Base-by-base conservation (phyloP, 2,113 vertebrate species). In the Anser brachyrhynchus region DNA sequence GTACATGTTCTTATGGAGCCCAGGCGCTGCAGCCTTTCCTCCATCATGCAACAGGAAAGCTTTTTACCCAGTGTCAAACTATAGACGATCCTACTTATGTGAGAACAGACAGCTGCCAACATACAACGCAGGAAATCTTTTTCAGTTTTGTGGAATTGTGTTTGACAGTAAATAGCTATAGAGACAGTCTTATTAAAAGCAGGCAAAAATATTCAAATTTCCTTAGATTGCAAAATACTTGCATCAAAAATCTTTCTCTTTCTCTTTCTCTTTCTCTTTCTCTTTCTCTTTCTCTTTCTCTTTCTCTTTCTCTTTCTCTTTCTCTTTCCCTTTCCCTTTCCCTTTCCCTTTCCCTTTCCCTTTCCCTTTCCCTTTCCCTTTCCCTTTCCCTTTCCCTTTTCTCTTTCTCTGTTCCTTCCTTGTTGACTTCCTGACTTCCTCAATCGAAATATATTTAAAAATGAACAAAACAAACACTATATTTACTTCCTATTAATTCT, bases 71-170 rank as follows among this genome's bases (percentile, higher is more conserved):
- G 2, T 16, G 11, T 72, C 31, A 67, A 64, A 71, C 4, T 25
- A 26, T 0, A 59, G 3, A 17, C 18, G 72, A 12, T 22, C 13
- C 14, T 80, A 43, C 25, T 44, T 3, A 7, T 29, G 12, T 0
- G 1, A 74, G 35, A 73, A 35, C 21, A n/a, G 3, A 16, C 13
- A 13, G 3, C 12, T 58, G 11, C 7, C 61, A 29, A 46, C 3
- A 3, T 6, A 3, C 13, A 55, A 29, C 8, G 41, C 5, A 65
- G 19, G 33, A 90, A 31, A 13, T 52, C 2, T 54, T 51, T 26
- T 55, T 49, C 16, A 43, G 2, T 43, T 64, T 70, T 65, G 9
- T 41, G 37, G 9, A 64, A 46, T 37, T 1, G 0, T 18, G 64
- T 72, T 35, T 58, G 25, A 29, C 4, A 37, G 6, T 4, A 39